Conservation (phyloP, 1,140 invertebrate genomes). For the Apocrypta bakeri region DNA sequence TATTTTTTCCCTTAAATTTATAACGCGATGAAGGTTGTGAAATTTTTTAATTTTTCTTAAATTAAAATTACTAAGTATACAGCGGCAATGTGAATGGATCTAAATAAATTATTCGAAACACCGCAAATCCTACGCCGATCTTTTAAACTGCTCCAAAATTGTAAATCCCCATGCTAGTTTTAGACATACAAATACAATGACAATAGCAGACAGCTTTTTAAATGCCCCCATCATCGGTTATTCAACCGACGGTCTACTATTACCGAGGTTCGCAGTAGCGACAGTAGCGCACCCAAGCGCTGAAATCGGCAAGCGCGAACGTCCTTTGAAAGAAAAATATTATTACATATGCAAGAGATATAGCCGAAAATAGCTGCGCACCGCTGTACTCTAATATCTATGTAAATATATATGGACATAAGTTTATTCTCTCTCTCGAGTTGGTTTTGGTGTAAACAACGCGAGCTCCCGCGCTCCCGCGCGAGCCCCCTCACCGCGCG, state of each 20-base stretch:
- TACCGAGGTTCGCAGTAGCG: too few species aligned
- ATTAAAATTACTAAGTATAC: conserved; percentile 18
- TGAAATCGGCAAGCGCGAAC: not conserved
- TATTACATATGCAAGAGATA: not conserved
- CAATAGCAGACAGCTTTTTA: not conserved
- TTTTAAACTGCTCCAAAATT: not conserved
- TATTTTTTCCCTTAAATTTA: conserved; percentile 37
- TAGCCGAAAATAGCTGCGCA: not conserved
- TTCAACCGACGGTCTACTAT: too few species aligned
- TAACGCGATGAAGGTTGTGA: conserved; percentile 38
- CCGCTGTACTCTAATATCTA: not conserved
- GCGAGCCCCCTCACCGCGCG: not conserved
- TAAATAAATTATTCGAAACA: conserved; percentile 32
- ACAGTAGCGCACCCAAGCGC: not conserved
- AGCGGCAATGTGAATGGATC: not conserved
- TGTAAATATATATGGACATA: not conserved
- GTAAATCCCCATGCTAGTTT: too few species aligned
- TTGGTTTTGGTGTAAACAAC: conserved; percentile 29
- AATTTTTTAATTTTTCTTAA: conserved; percentile 38
- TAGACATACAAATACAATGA: too few species aligned
- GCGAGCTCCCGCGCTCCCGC: not conserved
- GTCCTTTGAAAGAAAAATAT: not conserved
- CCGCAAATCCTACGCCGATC: not conserved
- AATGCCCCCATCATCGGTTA: not conserved
- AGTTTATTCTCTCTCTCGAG: not conserved